Evolutionary conservation across 2,888 invertebrate genomes (phyloP).

Genomic region (Operophtera brumata): DNA sequence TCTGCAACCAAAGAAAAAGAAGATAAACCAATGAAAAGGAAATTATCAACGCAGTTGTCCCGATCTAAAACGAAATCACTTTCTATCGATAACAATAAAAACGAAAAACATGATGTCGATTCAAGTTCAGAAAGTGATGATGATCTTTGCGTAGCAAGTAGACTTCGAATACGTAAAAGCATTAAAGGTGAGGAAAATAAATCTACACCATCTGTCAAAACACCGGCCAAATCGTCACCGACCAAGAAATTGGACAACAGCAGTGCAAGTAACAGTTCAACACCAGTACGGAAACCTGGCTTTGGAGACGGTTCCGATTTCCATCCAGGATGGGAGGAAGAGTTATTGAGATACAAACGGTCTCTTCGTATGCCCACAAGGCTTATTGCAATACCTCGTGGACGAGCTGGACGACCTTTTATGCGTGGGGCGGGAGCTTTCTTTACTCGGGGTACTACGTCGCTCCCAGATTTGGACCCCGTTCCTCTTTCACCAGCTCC

Average conservation of each 20-base stretch:
- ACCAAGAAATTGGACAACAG: conserved; percentile 61
- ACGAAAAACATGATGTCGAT: conserved; percentile 54
- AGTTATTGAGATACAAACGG: conserved; percentile 90
- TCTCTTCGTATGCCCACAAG: conserved; percentile 90
- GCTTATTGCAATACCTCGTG: conserved; percentile 89
- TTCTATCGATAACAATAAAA: conserved; percentile 59
- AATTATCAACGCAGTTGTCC: conserved; percentile 49
- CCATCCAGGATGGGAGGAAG: conserved; percentile 91
- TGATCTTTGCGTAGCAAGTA: conserved; percentile 63
- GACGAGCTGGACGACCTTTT: conserved; percentile 80
- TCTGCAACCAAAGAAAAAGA: conserved; percentile 57
- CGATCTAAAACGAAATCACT: conserved; percentile 58
- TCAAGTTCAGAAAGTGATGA: conserved; percentile 70
- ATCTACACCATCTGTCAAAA: conserved; percentile 45
- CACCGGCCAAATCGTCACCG: conserved; percentile 59
- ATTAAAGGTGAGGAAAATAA: conserved; percentile 71
- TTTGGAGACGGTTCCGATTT: conserved; percentile 87
- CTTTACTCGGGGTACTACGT: conserved; percentile 85
- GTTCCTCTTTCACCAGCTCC: conserved; percentile 86
- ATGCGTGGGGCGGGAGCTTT: conserved; percentile 55
- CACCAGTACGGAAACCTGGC: conserved; percentile 76
- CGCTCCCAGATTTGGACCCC: conserved; percentile 88
- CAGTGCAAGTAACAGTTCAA: conserved; percentile 59
- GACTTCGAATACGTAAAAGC: conserved; percentile 73
- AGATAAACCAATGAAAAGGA: conserved; percentile 56